Conservation (phyloP, 2,113 vertebrate genomes). For the Epinephelus cyanopodus region DNA sequence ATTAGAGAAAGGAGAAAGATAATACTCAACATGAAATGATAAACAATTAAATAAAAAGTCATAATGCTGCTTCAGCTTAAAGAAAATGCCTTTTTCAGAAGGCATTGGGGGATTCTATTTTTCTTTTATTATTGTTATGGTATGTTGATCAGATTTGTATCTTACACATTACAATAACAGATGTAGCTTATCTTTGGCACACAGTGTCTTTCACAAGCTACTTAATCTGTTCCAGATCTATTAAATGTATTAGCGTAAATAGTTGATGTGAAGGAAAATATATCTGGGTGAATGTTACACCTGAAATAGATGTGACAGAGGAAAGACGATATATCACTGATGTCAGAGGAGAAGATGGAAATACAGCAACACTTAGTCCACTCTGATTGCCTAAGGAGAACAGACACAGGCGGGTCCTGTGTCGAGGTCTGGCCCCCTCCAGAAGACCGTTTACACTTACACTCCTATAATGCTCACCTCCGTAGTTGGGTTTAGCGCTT, state of each 20-base stretch:
- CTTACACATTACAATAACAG: background rate
- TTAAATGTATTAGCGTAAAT: background rate
- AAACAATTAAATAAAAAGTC: background rate
- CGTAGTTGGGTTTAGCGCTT: too few relatives aligned
- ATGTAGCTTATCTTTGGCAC: background rate
- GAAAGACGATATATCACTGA: background rate
- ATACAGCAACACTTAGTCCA: background rate
- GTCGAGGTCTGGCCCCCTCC: too few relatives aligned
- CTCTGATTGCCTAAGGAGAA: too few relatives aligned
- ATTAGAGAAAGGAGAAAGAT: background rate
- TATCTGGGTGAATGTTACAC: background rate
- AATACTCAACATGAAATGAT: background rate
- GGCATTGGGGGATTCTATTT: background rate
- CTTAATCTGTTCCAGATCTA: background rate
- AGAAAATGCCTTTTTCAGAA: conserved; percentile 12
- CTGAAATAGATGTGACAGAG: background rate
- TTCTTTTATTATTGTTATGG: background rate
- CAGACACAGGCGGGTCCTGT: too few relatives aligned
- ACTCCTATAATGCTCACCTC: too few relatives aligned
- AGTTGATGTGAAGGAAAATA: background rate
- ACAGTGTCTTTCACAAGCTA: background rate
- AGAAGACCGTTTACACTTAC: too few relatives aligned
- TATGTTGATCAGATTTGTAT: background rate
- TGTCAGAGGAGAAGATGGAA: background rate
- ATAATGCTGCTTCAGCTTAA: background rate